Evolutionary conservation across 1,140 invertebrate species (phyloP), one percentile per base, ranked within the genome.

Genomic region (Aricia agestis): DNA sequence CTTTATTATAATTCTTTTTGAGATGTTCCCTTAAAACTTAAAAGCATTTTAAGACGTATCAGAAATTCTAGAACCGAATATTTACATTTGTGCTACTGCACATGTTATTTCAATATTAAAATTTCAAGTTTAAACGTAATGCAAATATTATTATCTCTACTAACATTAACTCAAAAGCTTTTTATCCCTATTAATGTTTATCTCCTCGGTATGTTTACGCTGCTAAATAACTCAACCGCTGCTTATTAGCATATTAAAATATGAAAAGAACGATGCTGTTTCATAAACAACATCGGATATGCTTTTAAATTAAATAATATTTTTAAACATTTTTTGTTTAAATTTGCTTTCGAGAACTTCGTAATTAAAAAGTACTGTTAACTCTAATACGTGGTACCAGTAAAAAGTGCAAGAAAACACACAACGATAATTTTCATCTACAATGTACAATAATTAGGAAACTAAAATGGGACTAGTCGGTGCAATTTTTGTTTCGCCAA

Each of bases 401-500:
- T 4, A 36, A 36, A 36, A 36, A 32, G 32, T 32, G 5, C 9
- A 36, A 52, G 2, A 42, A 52, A 52, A 52, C n/a, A 52, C 10
- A 11, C 11, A 52, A 15, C 45, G 13, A 13, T 52, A 52, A 52
- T 13, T 52, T 52, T 52, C 45, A 52, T 52, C 45, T 1, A 52
- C 45, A 15, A 15, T 5, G 13, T 15, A 52, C 45, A 52, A 52
- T 52, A 52, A 52, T 52, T 52, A 52, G 45, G 13, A 52, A 52
- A 52, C 11, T 52, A 13, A 52, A 52, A 52, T 52, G 45, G 13
- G 45, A 52, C 45, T 52, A 52, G 19, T 63, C 19, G 0, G 31
- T 32, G 32, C 63, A 32, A 15, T 65, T 32, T 65, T 65, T 32
- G 10, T 32, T 68, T 68, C 42, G 6, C 67, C 45, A 52, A 68